These are phyloP conservation scores for Sebastes dallii DNA, from an alignment of 2,797 vertebrate species.

Conservation along the genomic window DNA sequence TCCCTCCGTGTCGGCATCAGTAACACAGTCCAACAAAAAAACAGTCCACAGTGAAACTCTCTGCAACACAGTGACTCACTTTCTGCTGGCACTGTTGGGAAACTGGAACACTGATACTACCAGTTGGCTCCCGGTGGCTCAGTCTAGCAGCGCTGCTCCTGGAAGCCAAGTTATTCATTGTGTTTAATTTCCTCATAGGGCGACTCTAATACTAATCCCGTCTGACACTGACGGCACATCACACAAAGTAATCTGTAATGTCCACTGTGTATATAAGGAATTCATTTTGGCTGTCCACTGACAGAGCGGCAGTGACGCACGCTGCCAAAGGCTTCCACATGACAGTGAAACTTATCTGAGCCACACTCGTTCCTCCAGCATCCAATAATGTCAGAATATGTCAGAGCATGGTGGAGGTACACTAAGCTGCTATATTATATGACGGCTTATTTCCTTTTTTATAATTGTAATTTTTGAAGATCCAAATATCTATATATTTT, in stretches of 20 bases:
- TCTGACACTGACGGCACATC: slow-evolving; percentile 27
- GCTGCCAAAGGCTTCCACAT: neutral
- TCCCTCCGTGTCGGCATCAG: neutral
- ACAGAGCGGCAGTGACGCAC: neutral
- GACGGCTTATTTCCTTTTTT: neutral
- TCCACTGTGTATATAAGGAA: slow-evolving; percentile 15
- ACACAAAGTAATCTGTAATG: slow-evolving; percentile 23
- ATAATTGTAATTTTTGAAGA: neutral
- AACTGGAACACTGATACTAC: slow-evolving; percentile 20
- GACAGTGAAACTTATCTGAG: slow-evolving; percentile 13
- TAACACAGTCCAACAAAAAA: neutral
- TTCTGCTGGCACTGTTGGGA: slow-evolving; percentile 1
- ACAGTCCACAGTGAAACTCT: slow-evolving; percentile 14
- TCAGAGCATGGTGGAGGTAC: neutral
- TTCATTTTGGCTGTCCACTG: slow-evolving; percentile 30
- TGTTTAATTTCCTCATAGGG: slow-evolving; percentile 18
- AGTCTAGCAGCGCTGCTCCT: neutral
- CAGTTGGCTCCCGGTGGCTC: slow-evolving; percentile 28
- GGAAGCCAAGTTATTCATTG: neutral
- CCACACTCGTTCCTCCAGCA: slow-evolving; percentile 20
- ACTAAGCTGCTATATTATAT: slow-evolving; percentile 1
- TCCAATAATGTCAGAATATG: slow-evolving; percentile 12
- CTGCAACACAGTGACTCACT: slow-evolving; percentile 27
- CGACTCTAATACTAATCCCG: slow-evolving; percentile 16
- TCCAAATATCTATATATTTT: neutral